phyloP scores from a whole-genome alignment of 1,140 invertebrate genomes.

The Drosophila burlai region DNA sequence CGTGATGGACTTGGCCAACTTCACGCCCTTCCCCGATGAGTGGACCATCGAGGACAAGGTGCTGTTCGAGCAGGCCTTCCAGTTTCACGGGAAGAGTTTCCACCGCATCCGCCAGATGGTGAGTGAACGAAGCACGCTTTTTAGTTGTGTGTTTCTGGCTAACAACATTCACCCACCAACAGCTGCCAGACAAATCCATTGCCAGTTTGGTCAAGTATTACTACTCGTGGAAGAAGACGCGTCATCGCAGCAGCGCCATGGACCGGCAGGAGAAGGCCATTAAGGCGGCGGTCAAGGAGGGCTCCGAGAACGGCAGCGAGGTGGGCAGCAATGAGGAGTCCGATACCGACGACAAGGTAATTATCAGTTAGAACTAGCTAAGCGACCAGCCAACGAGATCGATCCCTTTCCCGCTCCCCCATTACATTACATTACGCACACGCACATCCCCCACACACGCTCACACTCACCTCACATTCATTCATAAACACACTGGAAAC shows the following conservation, averaged over 20 bases:
- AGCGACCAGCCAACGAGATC: constrained; percentile 31
- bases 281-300: constrained; percentile 87
- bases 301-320: constrained; percentile 91
- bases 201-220: constrained; percentile 98
- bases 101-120: constrained; percentile 99
- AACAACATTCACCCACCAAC: constrained; percentile 38
- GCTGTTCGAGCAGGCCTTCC: constrained; percentile 98
- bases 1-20: constrained; percentile 96
- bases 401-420: constrained; percentile 27
- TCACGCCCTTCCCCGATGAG: constrained; percentile 98
- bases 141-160: constrained; percentile 8
- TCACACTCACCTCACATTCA: constrained; percentile 9
- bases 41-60: constrained; percentile 99
- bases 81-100: constrained; percentile 99
- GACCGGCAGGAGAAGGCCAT: constrained; percentile 88
- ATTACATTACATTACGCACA: constrained; percentile 4
- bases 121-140: constrained; percentile 63
- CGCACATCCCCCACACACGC: background rate
- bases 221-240: constrained; percentile 99
- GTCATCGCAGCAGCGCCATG: constrained; percentile 96
- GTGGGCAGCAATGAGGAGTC: constrained; percentile 93
- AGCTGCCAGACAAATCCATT: constrained; percentile 98
- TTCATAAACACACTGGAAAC: constrained; percentile 18
- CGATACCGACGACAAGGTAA: constrained; percentile 95
- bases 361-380: constrained; percentile 79